These are phyloP conservation scores for Channa argus DNA, from an alignment of 2,113 vertebrate species.

Conservation along the genomic window DNA sequence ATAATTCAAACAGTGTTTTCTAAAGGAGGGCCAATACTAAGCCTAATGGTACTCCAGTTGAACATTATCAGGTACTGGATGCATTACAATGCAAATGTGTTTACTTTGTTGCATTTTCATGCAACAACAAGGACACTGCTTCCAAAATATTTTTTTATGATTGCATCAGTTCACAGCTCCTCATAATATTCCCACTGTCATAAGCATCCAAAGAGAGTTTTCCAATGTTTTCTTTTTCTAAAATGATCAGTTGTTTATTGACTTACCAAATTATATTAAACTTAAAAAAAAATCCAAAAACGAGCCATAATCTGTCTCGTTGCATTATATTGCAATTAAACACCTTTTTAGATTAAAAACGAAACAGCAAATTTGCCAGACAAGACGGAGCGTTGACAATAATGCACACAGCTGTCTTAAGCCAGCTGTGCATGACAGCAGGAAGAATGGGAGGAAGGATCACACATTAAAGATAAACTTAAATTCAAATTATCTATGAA, in stretches of 20 bases:
- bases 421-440: not conserved
- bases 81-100: conserved; percentile 63
- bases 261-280: conserved; percentile 34
- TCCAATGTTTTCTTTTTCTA: not conserved
- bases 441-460: not conserved
- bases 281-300: conserved; percentile 11
- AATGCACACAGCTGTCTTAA: not conserved
- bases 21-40: conserved; percentile 53
- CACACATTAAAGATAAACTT: no score
- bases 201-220: conserved; percentile 1
- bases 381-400: not conserved
- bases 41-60: conserved; percentile 63
- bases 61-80: conserved; percentile 63
- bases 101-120: conserved; percentile 40
- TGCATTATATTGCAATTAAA: conserved; percentile 41
- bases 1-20: conserved; percentile 67
- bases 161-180: conserved; percentile 40
- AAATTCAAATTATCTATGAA: no score
- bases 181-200: conserved; percentile 40
- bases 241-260: conserved; percentile 37
- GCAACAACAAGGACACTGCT: conserved; percentile 8
- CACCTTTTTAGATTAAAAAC: conserved; percentile 38
- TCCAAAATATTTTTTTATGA: conserved; percentile 39
- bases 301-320: conserved; percentile 5
- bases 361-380: conserved; percentile 3